Evolutionary conservation across 1,140 invertebrate species (phyloP), one percentile per base, ranked within the genome.

Genomic region (Cotesia typhae): DNA sequence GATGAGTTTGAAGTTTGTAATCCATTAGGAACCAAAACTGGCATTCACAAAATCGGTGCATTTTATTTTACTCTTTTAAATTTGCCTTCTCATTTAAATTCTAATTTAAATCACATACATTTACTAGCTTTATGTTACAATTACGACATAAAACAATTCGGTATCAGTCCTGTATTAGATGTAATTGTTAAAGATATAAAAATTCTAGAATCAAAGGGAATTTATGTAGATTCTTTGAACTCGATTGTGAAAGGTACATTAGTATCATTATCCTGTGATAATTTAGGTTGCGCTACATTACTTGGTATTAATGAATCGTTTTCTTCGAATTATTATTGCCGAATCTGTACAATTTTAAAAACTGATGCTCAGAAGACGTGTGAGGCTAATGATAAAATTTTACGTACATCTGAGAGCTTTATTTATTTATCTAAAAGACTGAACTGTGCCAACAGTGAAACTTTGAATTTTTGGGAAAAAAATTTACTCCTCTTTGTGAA

Each of bases 121-220:
- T 75, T 76, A 68, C 1, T 75, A 61, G 72, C 72, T n/a, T 57
- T 76, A 37, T 76, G 74, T 53, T 67, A 76, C 41, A 72, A 70
- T 36, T 14, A 52, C 9, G 77, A 78, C 67, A 36, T 73, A 5
- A 66, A 72, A 75, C 10, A 74, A 47, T 70, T 69, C 66, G 70
- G 60, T 14, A 72, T 75, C 10, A 65, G 71, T 72, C 72, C 70
- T 0, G 71, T 78, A 64, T 78, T 78, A 63, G 9, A 66, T 38
- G 71, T 72, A 10, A 74, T 77, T 10, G 53, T 79, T 41, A 7
- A 76, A 14, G 76, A 79, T 65, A 37, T 77, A 4, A 76, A 73
- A 74, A 66, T 73, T 37, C 72, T 78, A 67, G 75, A 76, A 71
- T 38, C 17, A 12, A 4, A 64, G 4, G 75, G 75, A 10, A 35